A percentile compares a stretch with the other conserved stretches of the same genome.
These are phyloP conservation scores for Actinia equina DNA, from an alignment of 64 coral and sea anemone genomes.

Conservation along the genomic window DNA sequence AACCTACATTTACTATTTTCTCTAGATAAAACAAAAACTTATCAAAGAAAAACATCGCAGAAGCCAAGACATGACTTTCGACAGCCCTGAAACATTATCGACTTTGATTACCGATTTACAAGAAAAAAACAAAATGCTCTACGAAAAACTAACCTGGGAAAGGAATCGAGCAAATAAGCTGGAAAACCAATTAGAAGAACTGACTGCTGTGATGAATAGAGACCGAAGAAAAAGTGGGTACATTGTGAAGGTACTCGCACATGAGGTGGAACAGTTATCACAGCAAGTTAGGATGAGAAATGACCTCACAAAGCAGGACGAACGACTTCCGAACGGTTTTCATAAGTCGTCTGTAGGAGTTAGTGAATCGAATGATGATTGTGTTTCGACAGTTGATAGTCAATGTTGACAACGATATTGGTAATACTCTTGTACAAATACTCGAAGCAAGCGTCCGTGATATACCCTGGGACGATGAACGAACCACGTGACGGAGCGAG, in stretches of 20 bases:
- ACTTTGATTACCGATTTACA: neutral
- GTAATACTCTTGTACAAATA: too few species aligned
- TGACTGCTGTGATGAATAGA: constrained; percentile 27
- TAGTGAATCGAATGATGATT: neutral
- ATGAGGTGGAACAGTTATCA: constrained; percentile 58
- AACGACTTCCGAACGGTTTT: constrained; percentile 3
- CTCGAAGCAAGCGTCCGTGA: too few species aligned
- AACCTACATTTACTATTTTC: neutral
- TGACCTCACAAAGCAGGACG: constrained; percentile 9
- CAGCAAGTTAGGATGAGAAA: constrained; percentile 31
- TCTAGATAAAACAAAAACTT: constrained; percentile 29
- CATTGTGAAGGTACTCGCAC: constrained; percentile 40
- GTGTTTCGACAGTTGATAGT: neutral
- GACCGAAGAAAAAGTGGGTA: constrained; percentile 45
- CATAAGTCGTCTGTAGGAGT: neutral
- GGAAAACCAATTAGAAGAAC: constrained; percentile 34
- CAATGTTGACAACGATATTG: neutral
- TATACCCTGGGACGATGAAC: too few species aligned
- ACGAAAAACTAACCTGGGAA: constrained; percentile 22
- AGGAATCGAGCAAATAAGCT: constrained; percentile 43
- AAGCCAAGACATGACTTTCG: constrained; percentile 5
- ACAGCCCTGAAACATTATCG: neutral
- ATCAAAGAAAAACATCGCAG: constrained; percentile 34
- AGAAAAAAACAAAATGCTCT: constrained; percentile 23
- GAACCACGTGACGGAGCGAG: too few species aligned